Base-by-base conservation (phyloP, 2,113 vertebrate genomes). In the Hippocampus abdominalis region DNA sequence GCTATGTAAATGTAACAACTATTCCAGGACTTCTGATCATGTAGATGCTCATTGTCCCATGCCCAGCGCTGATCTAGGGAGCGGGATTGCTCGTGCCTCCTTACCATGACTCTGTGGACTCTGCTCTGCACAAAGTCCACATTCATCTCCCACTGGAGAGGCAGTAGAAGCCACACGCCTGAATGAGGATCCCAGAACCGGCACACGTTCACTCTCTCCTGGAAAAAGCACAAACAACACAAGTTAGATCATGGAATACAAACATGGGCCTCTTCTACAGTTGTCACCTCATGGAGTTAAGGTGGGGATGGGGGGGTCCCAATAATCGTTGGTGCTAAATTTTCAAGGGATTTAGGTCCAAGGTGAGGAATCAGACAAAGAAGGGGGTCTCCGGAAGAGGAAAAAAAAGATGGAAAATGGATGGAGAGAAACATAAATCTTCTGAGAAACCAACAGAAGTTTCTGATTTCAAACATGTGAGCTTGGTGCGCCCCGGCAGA, bases 131-230 rank as follows among this genome's bases (percentile, higher is more conserved):
- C 82, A 15, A 92, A 88, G 48, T 90, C 84, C 0, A 83, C 46
- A 12, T 90, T 77, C 32, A 88, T 72, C 78, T 91, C 90, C 89
- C 90, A 90, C 75, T 78, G 86, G 66, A 90, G 71, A 5, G 86
- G 87, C 72, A 90, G 77, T 61, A 89, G 79, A 68, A 91, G 82
- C 90, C 91, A 92, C 9, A 88, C 36, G 3, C 86, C 88, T 0
- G 68, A 76, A 54, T 86, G 82, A 68, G 81, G 79, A 69, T 89
- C 88, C 83, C 88, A 91, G 73, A 88, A 90, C 68, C 87, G 80
- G 79, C 90, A 92, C 63, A 87, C 68, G 11, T 90, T 91, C 68
- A 81, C 65, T 46, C 70, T 70, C 69, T 92, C 90, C 90, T 92
- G 78, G 5, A 46, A 75, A 44, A 44, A 2, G 15, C 40, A 13